These are phyloP conservation scores for Nanorana parkeri DNA, from an alignment of 2,113 vertebrate genomes.

Conservation along the genomic window DNA sequence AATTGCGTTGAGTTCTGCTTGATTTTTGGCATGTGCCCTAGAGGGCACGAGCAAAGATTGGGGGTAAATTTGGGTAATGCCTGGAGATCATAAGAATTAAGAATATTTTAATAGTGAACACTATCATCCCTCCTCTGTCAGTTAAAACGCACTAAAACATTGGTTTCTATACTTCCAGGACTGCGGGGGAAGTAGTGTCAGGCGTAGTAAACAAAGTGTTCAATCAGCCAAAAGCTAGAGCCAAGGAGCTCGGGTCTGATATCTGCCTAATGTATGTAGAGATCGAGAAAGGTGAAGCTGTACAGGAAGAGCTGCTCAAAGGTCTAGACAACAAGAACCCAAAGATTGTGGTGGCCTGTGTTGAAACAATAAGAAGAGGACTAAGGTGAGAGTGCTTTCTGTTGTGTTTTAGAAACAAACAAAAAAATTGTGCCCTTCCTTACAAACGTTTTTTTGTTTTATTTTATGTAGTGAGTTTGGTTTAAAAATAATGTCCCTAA, in stretches of 20 bases:
- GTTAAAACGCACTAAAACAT: not conserved
- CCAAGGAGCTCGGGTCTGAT: constrained; percentile 91
- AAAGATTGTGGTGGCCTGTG: constrained; percentile 91
- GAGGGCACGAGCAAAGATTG: no score
- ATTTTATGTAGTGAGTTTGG: constrained; percentile 87
- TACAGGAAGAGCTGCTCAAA: constrained; percentile 95
- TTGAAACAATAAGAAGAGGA: constrained; percentile 89
- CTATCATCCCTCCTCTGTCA: no score
- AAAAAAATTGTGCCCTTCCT: not conserved
- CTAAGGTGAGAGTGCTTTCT: constrained; percentile 81
- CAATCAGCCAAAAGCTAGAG: constrained; percentile 96
- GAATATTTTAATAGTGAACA: no score
- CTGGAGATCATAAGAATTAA: no score
- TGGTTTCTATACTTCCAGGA: constrained; percentile 75
- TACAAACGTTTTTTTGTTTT: not conserved
- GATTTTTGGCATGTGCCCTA: no score
- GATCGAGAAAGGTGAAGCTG: constrained; percentile 91
- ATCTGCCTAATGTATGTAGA: constrained; percentile 97
- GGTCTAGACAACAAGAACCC: constrained; percentile 97
- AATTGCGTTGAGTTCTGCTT: no score
- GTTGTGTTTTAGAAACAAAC: not conserved
- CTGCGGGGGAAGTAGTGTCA: constrained; percentile 92
- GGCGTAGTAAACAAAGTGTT: constrained; percentile 98
- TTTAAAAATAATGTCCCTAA: constrained; percentile 94
- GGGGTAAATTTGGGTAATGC: no score